A percentile compares a stretch with the other conserved stretches of the same genome.
These are phyloP conservation scores for Pachliopta kotzebuea DNA, from an alignment of 2,888 invertebrate species.

Conservation along the genomic window DNA sequence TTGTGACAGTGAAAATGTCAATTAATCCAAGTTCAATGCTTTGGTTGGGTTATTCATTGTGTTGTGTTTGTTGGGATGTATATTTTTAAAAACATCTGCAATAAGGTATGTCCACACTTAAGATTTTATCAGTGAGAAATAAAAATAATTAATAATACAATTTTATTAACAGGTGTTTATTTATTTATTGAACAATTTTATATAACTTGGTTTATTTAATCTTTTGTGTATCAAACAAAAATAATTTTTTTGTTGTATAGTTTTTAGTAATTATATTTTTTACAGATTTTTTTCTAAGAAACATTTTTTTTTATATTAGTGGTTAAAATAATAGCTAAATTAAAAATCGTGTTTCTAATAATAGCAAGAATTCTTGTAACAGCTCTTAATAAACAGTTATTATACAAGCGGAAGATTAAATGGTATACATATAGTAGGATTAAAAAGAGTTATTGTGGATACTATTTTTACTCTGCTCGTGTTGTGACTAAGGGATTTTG, in stretches of 20 bases:
- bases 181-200: too few relatives aligned
- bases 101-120: constrained; percentile 45
- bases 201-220: too few relatives aligned
- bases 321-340: neutral
- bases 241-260: too few relatives aligned
- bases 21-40: constrained; percentile 32
- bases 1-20: constrained; percentile 47
- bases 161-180: too few relatives aligned
- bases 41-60: constrained; percentile 36
- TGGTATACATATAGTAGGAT: constrained; percentile 10
- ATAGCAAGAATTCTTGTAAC: neutral
- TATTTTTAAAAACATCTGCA: constrained; percentile 55
- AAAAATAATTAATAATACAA: neutral
- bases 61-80: constrained; percentile 51
- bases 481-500: constrained; percentile 19
- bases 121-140: neutral
- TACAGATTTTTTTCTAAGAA: neutral
- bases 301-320: neutral
- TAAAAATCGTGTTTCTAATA: neutral
- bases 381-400: neutral
- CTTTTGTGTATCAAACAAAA: too few relatives aligned
- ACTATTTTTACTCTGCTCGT: constrained; percentile 21
- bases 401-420: neutral
- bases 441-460: constrained; percentile 11
- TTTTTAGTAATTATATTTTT: too few relatives aligned